phyloP scores from a whole-genome alignment of 2,113 vertebrate genomes.

The Manacus vitellinus region DNA sequence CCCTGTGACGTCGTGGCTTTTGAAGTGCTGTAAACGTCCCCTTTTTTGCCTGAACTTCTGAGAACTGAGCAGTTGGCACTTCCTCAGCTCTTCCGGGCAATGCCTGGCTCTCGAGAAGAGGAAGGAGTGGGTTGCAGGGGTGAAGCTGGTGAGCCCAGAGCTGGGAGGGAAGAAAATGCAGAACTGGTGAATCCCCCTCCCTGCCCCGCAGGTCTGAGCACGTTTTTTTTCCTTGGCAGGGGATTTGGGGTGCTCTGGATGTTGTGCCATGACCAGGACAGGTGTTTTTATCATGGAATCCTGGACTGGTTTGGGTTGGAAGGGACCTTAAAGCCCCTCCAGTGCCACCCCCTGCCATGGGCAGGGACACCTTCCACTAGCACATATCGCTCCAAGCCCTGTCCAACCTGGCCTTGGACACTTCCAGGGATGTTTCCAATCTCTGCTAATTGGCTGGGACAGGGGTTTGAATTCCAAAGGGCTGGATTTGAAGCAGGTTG shows the following conservation, averaged over 20 bases:
- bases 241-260: not conserved
- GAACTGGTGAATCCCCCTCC: not conserved
- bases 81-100: not conserved
- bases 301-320: not conserved
- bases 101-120: not conserved
- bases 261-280: not conserved
- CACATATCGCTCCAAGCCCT: not conserved
- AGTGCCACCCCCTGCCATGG: not conserved
- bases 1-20: not conserved
- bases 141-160: not conserved
- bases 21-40: not conserved
- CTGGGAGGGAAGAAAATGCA: not conserved
- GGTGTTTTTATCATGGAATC: not conserved
- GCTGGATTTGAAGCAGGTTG: fast-evolving
- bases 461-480: not conserved
- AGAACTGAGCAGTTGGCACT: not conserved
- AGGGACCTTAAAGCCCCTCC: not conserved
- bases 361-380: not conserved
- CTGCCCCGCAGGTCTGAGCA: not conserved
- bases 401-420: not conserved
- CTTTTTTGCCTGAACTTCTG: not conserved
- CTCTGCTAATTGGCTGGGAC: fast-evolving
- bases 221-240: fast-evolving
- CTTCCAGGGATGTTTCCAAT: not conserved
- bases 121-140: not conserved